Evolutionary conservation across 2,888 invertebrate genomes (phyloP).

Genomic region (Noctua janthe): DNA sequence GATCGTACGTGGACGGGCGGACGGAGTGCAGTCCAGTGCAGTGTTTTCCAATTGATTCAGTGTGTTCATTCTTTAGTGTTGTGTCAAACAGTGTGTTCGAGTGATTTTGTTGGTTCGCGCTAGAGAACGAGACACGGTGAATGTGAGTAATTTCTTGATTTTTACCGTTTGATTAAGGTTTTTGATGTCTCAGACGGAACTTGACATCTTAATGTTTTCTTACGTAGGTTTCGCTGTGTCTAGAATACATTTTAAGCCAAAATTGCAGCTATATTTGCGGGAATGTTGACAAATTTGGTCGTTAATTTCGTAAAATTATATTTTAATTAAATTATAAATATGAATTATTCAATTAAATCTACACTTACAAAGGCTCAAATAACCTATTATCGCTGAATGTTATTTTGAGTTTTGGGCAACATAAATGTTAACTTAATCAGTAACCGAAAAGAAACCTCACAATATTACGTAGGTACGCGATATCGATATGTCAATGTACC

Average conservation of each 20-base stretch:
- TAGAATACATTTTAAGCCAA: neutral
- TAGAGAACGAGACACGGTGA: conserved; percentile 44
- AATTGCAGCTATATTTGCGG: neutral
- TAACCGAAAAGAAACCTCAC: neutral
- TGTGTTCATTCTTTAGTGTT: conserved; percentile 61
- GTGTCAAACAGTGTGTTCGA: conserved; percentile 60
- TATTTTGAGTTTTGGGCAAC: neutral
- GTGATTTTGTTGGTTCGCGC: conserved; percentile 63
- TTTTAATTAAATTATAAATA: no score
- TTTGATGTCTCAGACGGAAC: neutral
- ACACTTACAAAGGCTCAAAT: neutral
- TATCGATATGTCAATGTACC: neutral
- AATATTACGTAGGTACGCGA: neutral
- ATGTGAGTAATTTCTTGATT: conserved; percentile 65
- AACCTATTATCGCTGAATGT: fast-evolving
- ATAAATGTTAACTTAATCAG: neutral
- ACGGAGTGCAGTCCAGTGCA: conserved; percentile 63
- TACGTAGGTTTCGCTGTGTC: neutral
- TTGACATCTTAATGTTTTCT: neutral
- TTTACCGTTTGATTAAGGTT: conserved; percentile 40
- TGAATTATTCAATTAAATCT: neutral
- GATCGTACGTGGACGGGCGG: conserved; percentile 58
- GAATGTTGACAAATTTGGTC: neutral
- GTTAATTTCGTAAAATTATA: neutral
- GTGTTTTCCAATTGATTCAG: conserved; percentile 66